Base-by-base conservation (phyloP, 2,888 invertebrate genomes). In the Ferrisia virgata region DNA sequence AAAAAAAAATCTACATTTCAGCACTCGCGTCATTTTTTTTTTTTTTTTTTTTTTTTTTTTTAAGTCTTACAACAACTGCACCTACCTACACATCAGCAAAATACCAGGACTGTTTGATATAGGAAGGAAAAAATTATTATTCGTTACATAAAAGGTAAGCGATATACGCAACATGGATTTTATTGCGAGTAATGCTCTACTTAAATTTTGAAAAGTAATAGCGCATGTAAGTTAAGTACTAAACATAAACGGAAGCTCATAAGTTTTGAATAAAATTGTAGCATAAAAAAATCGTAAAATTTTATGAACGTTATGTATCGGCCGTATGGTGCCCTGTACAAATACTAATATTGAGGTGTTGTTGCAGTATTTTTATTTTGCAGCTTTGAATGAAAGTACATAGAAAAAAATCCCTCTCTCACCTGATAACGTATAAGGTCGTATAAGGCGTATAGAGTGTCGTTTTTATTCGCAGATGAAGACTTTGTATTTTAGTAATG, bases 301-400 rank as follows among this genome's bases (percentile, higher is more conserved):
- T 82, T 82, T 82, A 82, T 82, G 82, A 72, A 82, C 82, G 64
- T 25, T 72, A 72, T 82, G 82, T 43, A 72, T 72, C 72, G 69
- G 82, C 82, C 69, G 72, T 72, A 82, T 82, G 82, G 39, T 40
- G 28, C 81, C n/a, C 82, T 40, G 11, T 72, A 28, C 13, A 72
- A 82, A 82, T 43, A 82, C 82, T 82, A 82, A 82, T 82, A 72
- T 82, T 82, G 72, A 82, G 82, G 82, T 82, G 76, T 82, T 82
- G 82, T 82, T 82, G 25, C 82, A 47, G 47, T 18, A n/a, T 43
- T 82, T 82, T 82, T 82, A 69, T 82, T n/a, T 82, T 82, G 39
- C 39, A 72, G 69, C n/a, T 82, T 82, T 69, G 4, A 15, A 39
- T n/a, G n/a, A n/a, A n/a, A n/a, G n/a, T n/a, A n/a, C n/a, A n/a